A percentile compares a stretch with the other conserved stretches of the same genome.
phyloP scores from a whole-genome alignment of 37 sponge, comb jelly and placozoan species.

The Cladorhizidae sp. region DNA sequence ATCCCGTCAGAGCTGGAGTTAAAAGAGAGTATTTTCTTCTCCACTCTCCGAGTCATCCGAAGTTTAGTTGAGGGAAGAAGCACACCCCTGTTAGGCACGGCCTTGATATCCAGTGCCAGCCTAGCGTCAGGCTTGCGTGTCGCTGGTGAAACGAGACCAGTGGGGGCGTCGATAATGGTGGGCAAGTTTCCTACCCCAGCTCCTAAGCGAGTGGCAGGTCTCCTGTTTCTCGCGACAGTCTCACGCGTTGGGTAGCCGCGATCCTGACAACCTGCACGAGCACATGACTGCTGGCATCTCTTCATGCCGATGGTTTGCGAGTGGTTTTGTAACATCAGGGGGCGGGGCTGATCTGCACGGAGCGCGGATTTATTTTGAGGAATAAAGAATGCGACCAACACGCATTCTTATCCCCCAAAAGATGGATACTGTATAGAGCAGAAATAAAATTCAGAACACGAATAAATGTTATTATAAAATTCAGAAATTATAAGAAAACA shows the following conservation, averaged over 20 bases:
- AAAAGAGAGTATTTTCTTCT: neutral
- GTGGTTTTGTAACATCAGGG: too few relatives aligned
- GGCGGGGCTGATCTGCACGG: neutral
- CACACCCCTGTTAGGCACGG: slow-evolving; percentile 5
- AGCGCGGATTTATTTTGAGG: neutral
- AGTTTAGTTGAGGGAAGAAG: neutral
- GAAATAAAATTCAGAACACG: too few relatives aligned
- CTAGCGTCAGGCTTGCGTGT: neutral
- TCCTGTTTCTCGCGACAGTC: neutral
- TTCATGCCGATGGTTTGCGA: too few relatives aligned
- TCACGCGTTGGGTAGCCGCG: too few relatives aligned
- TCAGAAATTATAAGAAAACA: too few relatives aligned
- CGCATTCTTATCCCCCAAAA: neutral
- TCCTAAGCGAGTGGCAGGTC: neutral
- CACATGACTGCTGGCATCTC: too few relatives aligned
- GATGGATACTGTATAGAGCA: neutral
- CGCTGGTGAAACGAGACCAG: neutral
- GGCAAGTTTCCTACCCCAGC: neutral
- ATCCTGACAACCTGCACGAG: too few relatives aligned
- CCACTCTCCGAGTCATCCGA: neutral
- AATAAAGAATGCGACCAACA: neutral
- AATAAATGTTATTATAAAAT: too few relatives aligned
- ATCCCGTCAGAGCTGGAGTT: neutral
- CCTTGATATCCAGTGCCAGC: slow-evolving; percentile 8
- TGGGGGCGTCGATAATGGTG: neutral